These are phyloP conservation scores for Remorina albescens DNA, from an alignment of 2,797 vertebrate species.

Conservation along the genomic window DNA sequence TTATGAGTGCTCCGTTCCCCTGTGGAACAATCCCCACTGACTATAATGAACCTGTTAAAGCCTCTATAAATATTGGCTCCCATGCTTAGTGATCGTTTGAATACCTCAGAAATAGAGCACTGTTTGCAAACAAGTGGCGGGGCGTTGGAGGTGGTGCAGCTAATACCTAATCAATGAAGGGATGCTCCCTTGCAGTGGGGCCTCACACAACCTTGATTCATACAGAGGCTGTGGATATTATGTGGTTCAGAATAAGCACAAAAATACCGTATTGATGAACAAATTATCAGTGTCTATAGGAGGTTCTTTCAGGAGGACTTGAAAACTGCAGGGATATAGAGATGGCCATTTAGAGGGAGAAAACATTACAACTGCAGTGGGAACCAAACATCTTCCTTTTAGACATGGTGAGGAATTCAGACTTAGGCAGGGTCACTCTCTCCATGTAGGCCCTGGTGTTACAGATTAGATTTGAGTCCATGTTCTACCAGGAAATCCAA, in stretches of 20 bases:
- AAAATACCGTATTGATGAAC: constrained; percentile 68
- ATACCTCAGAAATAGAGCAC: constrained; percentile 67
- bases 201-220: constrained; percentile 57
- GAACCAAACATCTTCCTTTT: constrained; percentile 32
- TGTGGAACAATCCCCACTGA: constrained; percentile 68
- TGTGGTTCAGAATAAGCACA: constrained; percentile 66
- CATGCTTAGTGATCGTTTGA: constrained; percentile 75
- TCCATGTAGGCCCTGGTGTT: constrained; percentile 32
- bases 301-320: constrained; percentile 51
- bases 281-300: constrained; percentile 62
- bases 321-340: constrained; percentile 41
- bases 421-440: constrained; percentile 36
- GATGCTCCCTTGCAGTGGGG: constrained; percentile 61
- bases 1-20: constrained; percentile 74
- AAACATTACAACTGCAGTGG: constrained; percentile 27
- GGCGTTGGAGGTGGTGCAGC: constrained; percentile 64
- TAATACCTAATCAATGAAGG: constrained; percentile 79
- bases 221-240: constrained; percentile 49
- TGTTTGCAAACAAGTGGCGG: constrained; percentile 75
- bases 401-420: constrained; percentile 31
- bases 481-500: constrained; percentile 51
- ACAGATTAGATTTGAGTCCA: constrained; percentile 44
- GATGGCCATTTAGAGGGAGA: constrained; percentile 4
- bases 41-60: constrained; percentile 84
- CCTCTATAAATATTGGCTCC: constrained; percentile 83